Evolutionary conservation across 53 echinoderm and acorn worm species (phyloP), one percentile per base, ranked within the genome.

Genomic region (Patiria pectinifera): DNA sequence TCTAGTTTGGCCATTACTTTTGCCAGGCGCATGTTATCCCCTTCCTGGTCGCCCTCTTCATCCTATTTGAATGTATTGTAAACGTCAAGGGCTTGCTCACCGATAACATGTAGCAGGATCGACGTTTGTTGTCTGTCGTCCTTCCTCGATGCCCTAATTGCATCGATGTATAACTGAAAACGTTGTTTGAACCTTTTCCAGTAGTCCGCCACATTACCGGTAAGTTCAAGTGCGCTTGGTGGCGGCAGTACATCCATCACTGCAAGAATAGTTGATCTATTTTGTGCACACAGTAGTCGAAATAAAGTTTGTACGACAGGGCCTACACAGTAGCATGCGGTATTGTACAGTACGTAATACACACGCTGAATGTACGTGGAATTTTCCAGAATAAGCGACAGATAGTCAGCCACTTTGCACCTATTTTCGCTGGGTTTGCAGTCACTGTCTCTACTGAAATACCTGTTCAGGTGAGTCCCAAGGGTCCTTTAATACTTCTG

Each of bases 131-230:
- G 26, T 11, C 19, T 45, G 19, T 85, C 72, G 22, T 80, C 44
- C 59, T 95, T 93, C 25, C 23, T 75, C 8, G 72, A 86, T 25
- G 63, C 77, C 12, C 89, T 89, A 44, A 86, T 77, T 43, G 95
- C 95, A 23, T 45, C 76, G 23, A 87, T 85, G 83, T 93, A 87
- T 35, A 93, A 69, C 83, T 59, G 53, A 58, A 93, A 92, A 45
- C 84, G 83, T 69, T 93, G 93, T 49, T 91, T 87, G 26, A 93
- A 87, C 8, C 16, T 66, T 66, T 85, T 95, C 95, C 91, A 93
- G 63, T 95, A 92, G 18, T 95, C 93, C 26, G 95, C 82, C 45
- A 92, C 84, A 77, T 95, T 92, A 26, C 95, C 93, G 69, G 87
- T 91, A 71, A 92, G 92, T 61, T 78, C 49, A 49, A 91, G 85